These are phyloP conservation scores for Centruroides vittatus DNA, from an alignment of 1,140 invertebrate species.

Conservation along the genomic window DNA sequence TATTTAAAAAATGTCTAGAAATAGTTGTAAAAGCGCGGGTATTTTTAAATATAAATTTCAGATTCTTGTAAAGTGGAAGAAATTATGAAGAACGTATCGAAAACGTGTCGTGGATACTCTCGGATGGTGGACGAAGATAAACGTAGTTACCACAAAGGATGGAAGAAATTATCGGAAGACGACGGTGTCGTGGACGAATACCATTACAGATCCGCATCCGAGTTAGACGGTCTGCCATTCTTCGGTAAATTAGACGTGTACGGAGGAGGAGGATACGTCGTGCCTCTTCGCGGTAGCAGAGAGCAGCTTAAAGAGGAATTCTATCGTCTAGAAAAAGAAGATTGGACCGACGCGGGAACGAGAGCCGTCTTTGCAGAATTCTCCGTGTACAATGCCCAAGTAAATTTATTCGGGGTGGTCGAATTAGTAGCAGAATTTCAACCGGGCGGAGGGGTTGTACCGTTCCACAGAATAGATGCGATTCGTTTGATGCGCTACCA, in stretches of 20 bases:
- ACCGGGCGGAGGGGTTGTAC: slow-evolving; percentile 35
- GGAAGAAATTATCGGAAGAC: slow-evolving; percentile 21
- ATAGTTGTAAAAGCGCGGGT: not conserved
- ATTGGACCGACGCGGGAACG: slow-evolving; percentile 40
- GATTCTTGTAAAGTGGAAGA: slow-evolving; percentile 20
- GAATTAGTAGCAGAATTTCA: slow-evolving; percentile 37
- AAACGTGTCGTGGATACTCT: slow-evolving; percentile 17
- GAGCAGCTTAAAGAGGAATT: slow-evolving; percentile 26
- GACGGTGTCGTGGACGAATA: slow-evolving; percentile 25
- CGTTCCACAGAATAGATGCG: slow-evolving; percentile 36
- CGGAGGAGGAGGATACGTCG: slow-evolving; percentile 40
- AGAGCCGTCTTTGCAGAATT: slow-evolving; percentile 42
- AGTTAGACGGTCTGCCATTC: slow-evolving; percentile 34
- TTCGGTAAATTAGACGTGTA: slow-evolving; percentile 33
- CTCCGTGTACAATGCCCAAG: slow-evolving; percentile 40
- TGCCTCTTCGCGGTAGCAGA: slow-evolving; percentile 31
- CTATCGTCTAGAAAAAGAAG: slow-evolving; percentile 25
- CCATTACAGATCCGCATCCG: slow-evolving; percentile 23
- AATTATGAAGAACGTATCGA: slow-evolving; percentile 14
- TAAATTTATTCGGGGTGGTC: slow-evolving; percentile 36
- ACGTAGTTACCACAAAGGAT: slow-evolving; percentile 23
- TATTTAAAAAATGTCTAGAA: too few relatives aligned
- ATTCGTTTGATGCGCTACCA: slow-evolving; percentile 29
- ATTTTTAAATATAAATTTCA: not conserved
- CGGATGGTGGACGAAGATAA: slow-evolving; percentile 22